Evolutionary conservation across 2,888 invertebrate genomes (phyloP).

Genomic region (Spodoptera exigua): DNA sequence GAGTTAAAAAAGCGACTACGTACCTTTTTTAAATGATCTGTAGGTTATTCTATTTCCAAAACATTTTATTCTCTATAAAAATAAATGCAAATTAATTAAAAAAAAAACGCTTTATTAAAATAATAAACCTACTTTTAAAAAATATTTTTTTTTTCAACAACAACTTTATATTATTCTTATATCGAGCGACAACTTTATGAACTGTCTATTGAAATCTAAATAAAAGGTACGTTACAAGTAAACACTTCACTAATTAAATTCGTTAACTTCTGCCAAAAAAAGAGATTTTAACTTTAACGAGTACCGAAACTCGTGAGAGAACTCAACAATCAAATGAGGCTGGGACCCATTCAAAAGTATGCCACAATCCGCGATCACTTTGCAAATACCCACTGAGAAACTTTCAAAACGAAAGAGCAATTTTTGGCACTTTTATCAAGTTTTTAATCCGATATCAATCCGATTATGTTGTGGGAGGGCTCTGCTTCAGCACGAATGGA

Average conservation of each 20-base stretch:
- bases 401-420: background rate
- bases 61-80: too few relatives aligned
- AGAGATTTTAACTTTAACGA: constrained; percentile 53
- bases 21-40: too few relatives aligned
- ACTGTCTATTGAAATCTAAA: constrained; percentile 16
- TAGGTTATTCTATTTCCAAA: too few relatives aligned
- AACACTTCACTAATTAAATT: constrained; percentile 49
- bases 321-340: constrained; percentile 32
- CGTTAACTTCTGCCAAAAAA: constrained; percentile 49
- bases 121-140: background rate
- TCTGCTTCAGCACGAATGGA: too few relatives aligned
- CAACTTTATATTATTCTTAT: background rate
- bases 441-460: too few relatives aligned
- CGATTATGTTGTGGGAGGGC: too few relatives aligned
- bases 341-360: constrained; percentile 25
- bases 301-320: constrained; percentile 41
- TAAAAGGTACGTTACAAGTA: constrained; percentile 21
- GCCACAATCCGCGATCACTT: constrained; percentile 24
- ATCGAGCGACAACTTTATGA: background rate
- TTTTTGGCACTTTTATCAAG: background rate
- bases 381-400: background rate
- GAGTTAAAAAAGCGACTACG: too few relatives aligned
- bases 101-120: too few relatives aligned
- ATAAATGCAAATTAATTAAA: too few relatives aligned
- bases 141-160: background rate